Conservation (phyloP, 2,797 vertebrate species). For the Xiphophorus birchmanni region DNA sequence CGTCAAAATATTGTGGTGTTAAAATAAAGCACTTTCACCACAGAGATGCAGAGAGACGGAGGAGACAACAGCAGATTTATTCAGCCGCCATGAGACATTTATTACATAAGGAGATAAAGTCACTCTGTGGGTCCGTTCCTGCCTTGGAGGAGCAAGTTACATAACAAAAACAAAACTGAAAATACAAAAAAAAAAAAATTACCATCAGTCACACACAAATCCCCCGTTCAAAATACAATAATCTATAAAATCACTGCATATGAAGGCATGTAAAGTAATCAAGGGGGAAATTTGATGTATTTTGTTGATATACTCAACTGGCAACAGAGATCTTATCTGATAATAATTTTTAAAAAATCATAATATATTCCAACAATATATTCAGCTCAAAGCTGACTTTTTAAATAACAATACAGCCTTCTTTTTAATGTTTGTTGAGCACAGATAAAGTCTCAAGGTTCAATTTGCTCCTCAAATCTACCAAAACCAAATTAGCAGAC, state of each 20-base stretch:
- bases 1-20: neutral
- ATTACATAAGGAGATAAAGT: slow-evolving; percentile 35
- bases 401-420: neutral
- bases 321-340: neutral
- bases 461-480: slow-evolving; percentile 33
- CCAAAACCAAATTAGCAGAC: slow-evolving; percentile 1
- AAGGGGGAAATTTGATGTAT: neutral
- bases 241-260: neutral
- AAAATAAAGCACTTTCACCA: neutral
- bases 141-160: slow-evolving; percentile 18
- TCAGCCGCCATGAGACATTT: slow-evolving; percentile 27
- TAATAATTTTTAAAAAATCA: neutral
- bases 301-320: neutral
- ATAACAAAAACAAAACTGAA: slow-evolving; percentile 24
- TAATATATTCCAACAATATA: neutral
- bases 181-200: neutral
- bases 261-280: neutral
- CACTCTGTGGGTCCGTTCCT: slow-evolving; percentile 20
- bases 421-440: neutral
- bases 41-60: neutral
- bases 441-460: neutral
- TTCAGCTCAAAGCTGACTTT: neutral
- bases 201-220: slow-evolving; percentile 3
- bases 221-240: neutral
- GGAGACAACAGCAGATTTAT: slow-evolving; percentile 47